Evolutionary conservation across 2,113 vertebrate species (phyloP), one percentile per base, ranked within the genome.

Genomic region (Alethe diademata): DNA sequence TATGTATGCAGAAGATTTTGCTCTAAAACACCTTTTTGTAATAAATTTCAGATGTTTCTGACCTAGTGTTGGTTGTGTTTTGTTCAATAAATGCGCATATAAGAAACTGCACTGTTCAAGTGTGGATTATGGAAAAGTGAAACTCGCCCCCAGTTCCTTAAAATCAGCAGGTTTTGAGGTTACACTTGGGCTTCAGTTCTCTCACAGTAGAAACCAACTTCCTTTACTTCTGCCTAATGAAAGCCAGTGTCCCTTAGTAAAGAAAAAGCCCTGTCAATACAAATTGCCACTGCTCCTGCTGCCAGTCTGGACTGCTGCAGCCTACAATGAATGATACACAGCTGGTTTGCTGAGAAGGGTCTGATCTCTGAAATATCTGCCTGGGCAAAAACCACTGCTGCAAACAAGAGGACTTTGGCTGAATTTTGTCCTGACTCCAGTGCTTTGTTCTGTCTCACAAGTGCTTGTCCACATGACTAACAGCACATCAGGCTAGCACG

Each of bases 41-140:
- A 66, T 51, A 38, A 54, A 58, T 80, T 47, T 54, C 67, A 66
- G 54, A 45, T 71, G 74, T 62, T 86, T 58, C 47, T 88, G 64
- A 54, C 71, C 33, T 60, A 15, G 40, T 40, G 19, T 82, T 78
- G 47, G 40, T 78, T 93, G 93, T 67, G 82, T 93, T 80, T 78
- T 9, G 12, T 40, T 80, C 36, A 47, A 33, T 47, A 70, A 33
- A 66, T 45, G 69, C 8, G 2, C 35, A 43, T 71, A 19, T 35
- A 88, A 95, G 76, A 92, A 80, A 73, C 62, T 64, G 38, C 42
- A 86, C 33, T 53, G 61, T 88, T 85, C 45, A 57, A 48, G 36
- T 62, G 51, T 69, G 84, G 93, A 62, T 35, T 85, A 35, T 33
- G 66, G 33, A 90, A 95, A 94, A 70, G 64, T 47, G 51, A 95